These are phyloP conservation scores for Muschampia plurimacula DNA, from an alignment of 2,888 invertebrate genomes.

Conservation along the genomic window DNA sequence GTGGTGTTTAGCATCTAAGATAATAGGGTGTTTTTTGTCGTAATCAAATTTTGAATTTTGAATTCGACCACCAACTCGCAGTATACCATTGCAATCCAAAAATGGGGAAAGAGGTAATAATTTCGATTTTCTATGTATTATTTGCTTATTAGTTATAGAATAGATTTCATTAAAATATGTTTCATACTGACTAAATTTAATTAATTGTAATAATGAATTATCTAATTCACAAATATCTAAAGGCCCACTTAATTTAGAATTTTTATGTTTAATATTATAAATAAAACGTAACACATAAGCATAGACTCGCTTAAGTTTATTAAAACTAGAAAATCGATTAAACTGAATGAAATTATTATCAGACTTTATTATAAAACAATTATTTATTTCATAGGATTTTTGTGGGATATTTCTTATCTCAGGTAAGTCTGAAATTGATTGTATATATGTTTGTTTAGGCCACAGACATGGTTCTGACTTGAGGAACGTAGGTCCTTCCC, in stretches of 20 bases:
- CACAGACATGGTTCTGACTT: not conserved
- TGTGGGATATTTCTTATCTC: not conserved
- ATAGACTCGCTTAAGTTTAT: not conserved
- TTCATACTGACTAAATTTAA: not conserved
- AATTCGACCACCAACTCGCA: conserved; percentile 8
- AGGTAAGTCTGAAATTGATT: not conserved
- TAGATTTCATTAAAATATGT: not conserved
- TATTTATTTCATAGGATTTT: not conserved
- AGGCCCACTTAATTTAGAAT: not conserved
- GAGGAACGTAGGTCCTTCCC: conserved; percentile 4
- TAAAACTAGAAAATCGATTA: conserved; percentile 2
- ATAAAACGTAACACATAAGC: not conserved
- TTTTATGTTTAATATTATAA: not conserved
- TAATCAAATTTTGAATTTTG: not conserved
- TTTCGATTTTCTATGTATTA: not conserved
- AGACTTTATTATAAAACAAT: not conserved
- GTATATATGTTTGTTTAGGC: not conserved
- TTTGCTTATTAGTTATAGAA: not conserved
- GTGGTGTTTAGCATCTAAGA: conserved; percentile 7
- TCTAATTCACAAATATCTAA: conserved; percentile 7
- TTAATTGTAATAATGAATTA: not conserved
- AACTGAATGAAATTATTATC: not conserved
- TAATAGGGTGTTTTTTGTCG: conserved; percentile 13
- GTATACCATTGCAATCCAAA: conserved; percentile 1
- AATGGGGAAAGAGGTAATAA: conserved; percentile 5